Evolutionary conservation across 2,797 vertebrate genomes (phyloP), one percentile per base, ranked within the genome.

Genomic region (Lerista edwardsae): DNA sequence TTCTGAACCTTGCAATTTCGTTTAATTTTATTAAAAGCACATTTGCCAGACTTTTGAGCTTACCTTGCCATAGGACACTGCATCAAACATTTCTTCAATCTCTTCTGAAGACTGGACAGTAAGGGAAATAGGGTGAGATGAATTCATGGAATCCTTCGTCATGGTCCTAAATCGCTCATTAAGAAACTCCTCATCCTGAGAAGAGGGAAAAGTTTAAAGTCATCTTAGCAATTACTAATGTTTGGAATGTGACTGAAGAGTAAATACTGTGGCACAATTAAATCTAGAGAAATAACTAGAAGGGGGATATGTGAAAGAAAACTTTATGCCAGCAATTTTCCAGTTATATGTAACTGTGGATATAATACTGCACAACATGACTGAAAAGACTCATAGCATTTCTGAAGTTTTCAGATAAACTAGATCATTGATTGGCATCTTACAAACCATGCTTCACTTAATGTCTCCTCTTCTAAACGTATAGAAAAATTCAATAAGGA

Each of bases 71-170:
- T 99, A 99, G 34, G 98, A 98, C 91, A 99, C 96, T 0, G 95
- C 95, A 96, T 99, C 98, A 96, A 99, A 99, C 97, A 99, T 99
- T 95, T 98, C 98, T 86, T 97, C 97, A 87, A 99, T 98, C 94
- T 99, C 97, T 79, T 97, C 97, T 64, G 97, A 95, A 31, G 97
- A 96, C 36, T 96, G 95, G 87, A 98, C 97, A 67, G 96, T 87
- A 31, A 97, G 94, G 2, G 98, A 98, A 64, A 99, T 95, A 17
- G 98, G 91, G 75, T 97, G 98, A 86, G 98, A 98, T 11, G 98
- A 98, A 94, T 97, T 98, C 79, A 99, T 92, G 2, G 97, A 95
- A 93, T 99, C 99, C 92, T 97, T 98, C 89, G 93, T 96, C 96
- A 99, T 91, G 36, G 96, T 97, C 95, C 96, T 96, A 92, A 99